Base-by-base conservation (phyloP, 2,888 invertebrate species). In the Drosophila robusta region DNA sequence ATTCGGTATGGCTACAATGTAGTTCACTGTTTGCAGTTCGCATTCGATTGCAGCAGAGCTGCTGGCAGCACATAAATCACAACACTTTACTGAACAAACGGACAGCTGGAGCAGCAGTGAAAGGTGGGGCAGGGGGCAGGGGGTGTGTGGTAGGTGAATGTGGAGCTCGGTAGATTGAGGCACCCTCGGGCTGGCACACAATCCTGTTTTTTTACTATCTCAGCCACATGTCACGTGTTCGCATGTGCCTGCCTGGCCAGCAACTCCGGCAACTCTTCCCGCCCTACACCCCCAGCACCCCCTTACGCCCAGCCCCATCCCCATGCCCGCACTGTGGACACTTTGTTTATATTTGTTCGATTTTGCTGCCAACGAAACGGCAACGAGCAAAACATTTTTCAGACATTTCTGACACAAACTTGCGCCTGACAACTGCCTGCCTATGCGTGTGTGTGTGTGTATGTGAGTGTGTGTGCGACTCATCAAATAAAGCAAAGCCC, bases 311-410 rank as follows among this genome's bases (percentile, higher is more conserved):
- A n/a, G 22, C n/a, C 6, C 29, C 32, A 2, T 8, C 32, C 24
- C 29, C 9, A 12, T 47, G 22, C 26, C 51, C 49, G 29, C 56
- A 46, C 60, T 46, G 71, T 71, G 77, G 65, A 66, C 64, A 70
- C 56, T 78, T 86, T 82, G 82, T 82, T 86, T 86, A 82, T 87
- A 83, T 78, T 86, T 73, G 70, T 82, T 82, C 87, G 87, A 82
- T 82, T 82, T 82, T 86, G 73, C 84, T 86, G 82, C 87, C 87
- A 83, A 71, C 80, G 67, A 78, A 80, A 78, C 70, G 70, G 66
- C 57, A 79, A 62, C 54, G 65, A 66, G 74, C 50, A 60, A 68
- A 81, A 79, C 67, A 75, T 67, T 78, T 62, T 78, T 71, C 71
- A 74, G 86, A 74, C 71, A 77, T 81, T 81, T 84, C 79, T 81